These are phyloP conservation scores for Littorina saxatilis DNA, from an alignment of 1,140 invertebrate species.

Conservation along the genomic window DNA sequence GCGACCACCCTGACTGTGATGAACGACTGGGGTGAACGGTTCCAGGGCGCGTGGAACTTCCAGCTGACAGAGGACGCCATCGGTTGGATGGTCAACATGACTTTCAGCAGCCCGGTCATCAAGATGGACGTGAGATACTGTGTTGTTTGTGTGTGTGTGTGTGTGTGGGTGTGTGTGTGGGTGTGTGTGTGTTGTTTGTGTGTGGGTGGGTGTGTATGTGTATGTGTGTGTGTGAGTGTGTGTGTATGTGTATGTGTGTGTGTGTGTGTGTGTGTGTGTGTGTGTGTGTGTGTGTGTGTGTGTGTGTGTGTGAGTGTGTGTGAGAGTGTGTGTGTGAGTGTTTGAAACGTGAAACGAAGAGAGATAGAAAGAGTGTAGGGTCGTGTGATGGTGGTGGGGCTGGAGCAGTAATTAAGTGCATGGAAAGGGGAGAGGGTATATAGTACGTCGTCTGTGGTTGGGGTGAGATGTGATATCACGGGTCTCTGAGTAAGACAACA, in stretches of 20 bases:
- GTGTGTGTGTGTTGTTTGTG: no score
- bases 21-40: slow-evolving; percentile 47
- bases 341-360: background rate
- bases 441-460: no score
- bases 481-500: no score
- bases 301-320: no score
- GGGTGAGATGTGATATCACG: no score
- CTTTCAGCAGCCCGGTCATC: slow-evolving; percentile 44
- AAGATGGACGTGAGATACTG: slow-evolving; percentile 54
- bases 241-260: background rate
- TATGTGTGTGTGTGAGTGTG: background rate
- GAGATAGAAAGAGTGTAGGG: background rate
- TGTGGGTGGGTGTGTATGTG: background rate
- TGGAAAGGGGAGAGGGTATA: no score
- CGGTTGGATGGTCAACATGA: slow-evolving; percentile 51
- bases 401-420: no score
- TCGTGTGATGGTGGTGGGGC: no score
- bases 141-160: background rate
- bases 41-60: slow-evolving; percentile 48
- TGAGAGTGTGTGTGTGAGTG: no score
- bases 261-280: background rate
- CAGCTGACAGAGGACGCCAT: slow-evolving; percentile 37
- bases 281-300: background rate
- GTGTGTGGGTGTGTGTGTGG: no score
- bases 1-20: slow-evolving; percentile 22